These are phyloP conservation scores for Drosophila neotestacea DNA, from an alignment of 2,888 invertebrate species.

Conservation along the genomic window DNA sequence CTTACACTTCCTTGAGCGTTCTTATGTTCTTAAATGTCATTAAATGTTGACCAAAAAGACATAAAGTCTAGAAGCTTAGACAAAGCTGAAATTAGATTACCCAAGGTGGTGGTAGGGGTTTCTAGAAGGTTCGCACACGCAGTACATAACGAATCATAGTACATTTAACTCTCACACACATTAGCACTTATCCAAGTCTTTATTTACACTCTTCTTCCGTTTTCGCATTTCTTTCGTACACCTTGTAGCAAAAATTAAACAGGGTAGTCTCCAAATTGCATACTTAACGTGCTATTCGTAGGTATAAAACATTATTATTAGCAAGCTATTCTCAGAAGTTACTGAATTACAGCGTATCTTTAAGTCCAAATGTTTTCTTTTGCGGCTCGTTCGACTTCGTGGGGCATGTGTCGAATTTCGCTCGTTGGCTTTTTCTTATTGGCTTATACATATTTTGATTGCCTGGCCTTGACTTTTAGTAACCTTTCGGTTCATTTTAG, in stretches of 20 bases:
- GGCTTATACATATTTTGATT: conserved; percentile 62
- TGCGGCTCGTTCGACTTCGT: conserved; percentile 12
- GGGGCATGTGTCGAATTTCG: conserved; percentile 64
- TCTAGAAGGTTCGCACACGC: not conserved
- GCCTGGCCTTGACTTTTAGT: conserved; percentile 78
- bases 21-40: conserved; percentile 18
- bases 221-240: conserved; percentile 12
- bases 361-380: not conserved
- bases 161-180: conserved; percentile 55
- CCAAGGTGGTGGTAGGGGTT: conserved; percentile 1
- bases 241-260: not conserved
- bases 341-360: conserved; percentile 23
- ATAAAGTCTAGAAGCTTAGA: conserved; percentile 44
- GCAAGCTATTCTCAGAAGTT: not conserved
- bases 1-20: conserved; percentile 1
- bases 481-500: conserved; percentile 78
- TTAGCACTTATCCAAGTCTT: conserved; percentile 67
- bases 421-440: conserved; percentile 48
- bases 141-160: conserved; percentile 9
- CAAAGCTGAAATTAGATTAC: conserved; percentile 37
- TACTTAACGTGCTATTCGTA: too few species aligned
- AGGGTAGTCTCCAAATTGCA: not conserved
- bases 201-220: conserved; percentile 22
- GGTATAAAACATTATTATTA: not conserved
- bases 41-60: conserved; percentile 41